These are phyloP conservation scores for Terebella lapidaria DNA, from an alignment of 2,888 invertebrate genomes.

Conservation along the genomic window DNA sequence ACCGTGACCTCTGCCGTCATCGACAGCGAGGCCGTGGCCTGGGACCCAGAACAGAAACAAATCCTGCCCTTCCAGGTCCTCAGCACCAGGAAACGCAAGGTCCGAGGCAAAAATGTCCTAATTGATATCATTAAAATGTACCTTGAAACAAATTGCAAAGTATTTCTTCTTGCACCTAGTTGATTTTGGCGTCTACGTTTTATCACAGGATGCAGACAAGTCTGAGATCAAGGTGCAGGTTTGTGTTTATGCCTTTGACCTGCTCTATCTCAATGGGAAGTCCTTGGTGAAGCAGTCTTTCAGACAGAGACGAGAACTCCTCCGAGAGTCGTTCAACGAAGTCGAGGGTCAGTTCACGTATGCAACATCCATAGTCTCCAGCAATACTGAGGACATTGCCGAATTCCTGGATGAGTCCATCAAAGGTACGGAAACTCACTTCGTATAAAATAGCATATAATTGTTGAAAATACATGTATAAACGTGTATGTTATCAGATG, in stretches of 20 bases:
- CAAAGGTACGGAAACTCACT: slow-evolving; percentile 65
- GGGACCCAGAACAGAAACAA: slow-evolving; percentile 78
- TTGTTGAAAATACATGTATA: no score
- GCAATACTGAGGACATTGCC: slow-evolving; percentile 83
- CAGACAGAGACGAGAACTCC: slow-evolving; percentile 66
- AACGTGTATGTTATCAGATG: background rate
- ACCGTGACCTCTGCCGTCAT: slow-evolving; percentile 77
- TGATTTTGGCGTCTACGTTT: background rate
- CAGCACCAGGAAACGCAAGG: slow-evolving; percentile 92
- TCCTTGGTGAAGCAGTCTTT: slow-evolving; percentile 77
- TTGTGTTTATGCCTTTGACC: slow-evolving; percentile 93
- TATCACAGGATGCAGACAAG: slow-evolving; percentile 66
- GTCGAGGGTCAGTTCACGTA: slow-evolving; percentile 77
- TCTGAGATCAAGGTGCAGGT: slow-evolving; percentile 80
- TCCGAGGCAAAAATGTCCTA: slow-evolving; percentile 38
- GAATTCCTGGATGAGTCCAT: slow-evolving; percentile 90
- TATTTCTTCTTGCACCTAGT: background rate
- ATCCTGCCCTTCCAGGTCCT: slow-evolving; percentile 95
- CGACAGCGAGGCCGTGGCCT: slow-evolving; percentile 96
- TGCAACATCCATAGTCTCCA: slow-evolving; percentile 77
- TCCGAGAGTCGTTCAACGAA: slow-evolving; percentile 59
- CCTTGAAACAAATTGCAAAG: background rate
- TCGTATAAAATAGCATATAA: no score
- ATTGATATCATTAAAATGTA: background rate
- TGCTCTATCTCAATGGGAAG: slow-evolving; percentile 84